These are phyloP conservation scores for Cinara cedri DNA, from an alignment of 2,888 invertebrate species.

Conservation along the genomic window DNA sequence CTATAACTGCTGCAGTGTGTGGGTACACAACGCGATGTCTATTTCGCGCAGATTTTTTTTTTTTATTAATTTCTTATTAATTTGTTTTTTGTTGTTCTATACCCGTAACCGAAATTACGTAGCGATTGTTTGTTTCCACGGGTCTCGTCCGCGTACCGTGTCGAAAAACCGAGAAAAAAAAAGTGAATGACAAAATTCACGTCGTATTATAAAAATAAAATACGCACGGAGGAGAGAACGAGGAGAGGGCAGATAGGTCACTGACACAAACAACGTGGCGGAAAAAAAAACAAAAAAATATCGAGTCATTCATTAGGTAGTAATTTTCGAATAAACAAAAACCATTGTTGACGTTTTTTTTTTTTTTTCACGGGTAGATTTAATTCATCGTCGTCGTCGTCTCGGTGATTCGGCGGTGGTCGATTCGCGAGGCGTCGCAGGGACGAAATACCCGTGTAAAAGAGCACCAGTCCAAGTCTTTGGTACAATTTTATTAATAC, in stretches of 20 bases:
- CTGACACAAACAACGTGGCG: not conserved
- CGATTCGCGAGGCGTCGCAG: no score
- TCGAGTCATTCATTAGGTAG: conserved; percentile 17
- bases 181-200: not conserved
- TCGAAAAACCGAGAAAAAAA: conserved; percentile 1
- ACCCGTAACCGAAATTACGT: not conserved
- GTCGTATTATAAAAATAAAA: not conserved
- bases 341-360: not conserved
- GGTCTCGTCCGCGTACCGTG: not conserved
- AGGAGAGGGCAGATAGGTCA: not conserved
- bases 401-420: no score
- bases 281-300: conserved; percentile 2
- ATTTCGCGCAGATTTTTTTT: not conserved
- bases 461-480: no score
- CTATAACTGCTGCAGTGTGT: no score
- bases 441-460: no score
- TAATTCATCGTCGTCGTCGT: no score
- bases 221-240: not conserved
- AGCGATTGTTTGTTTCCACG: not conserved
- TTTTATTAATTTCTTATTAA: no score
- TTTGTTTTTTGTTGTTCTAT: not conserved
- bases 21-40: not conserved
- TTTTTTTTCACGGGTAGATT: not conserved
- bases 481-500: no score
- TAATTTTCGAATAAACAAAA: conserved; percentile 35